Base-by-base conservation (phyloP, 2,113 vertebrate species). In the Nycticebus coucang region DNA sequence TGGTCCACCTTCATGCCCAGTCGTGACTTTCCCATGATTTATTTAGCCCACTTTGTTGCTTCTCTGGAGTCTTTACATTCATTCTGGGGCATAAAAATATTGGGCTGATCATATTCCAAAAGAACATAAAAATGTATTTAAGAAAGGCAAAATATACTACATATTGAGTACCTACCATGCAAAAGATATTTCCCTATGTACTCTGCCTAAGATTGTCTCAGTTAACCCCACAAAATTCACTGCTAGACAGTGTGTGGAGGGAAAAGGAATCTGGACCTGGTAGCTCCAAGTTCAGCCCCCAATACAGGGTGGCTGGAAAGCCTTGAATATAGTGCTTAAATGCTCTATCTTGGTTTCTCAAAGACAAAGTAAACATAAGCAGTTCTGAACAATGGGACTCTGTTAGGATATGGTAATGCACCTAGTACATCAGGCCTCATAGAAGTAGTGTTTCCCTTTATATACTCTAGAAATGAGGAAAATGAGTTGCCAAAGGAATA, bases 251-350 rank as follows among this genome's bases (percentile, higher is more conserved):
- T 22, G 7, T 24, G 7, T 74, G 26, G 28, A 72, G 87, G 22
- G 57, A 80, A 83, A 84, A 55, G 37, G 17, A n/a, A 64, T 7
- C 33, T 86, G 26, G 13, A 85, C 11, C 69, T 74, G 64, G 37
- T 50, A 17, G 2, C 26, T 77, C 17, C 17, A 68, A 83, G 35
- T 88, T 37, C 24, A 22, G 37, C 6, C 5, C 2, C 28, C 7
- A 79, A 9, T 8, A 8, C 41, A n/a, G 1, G 9, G 14, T 66
- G 26, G 6, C 30, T 74, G 14, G 50, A n/a, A 68, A 75, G n/a
- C 22, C 10, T 64, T 53, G 66, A 0, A 0, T 26, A 35, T 11
- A 5, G 35, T 64, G 5, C 8, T 35, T n/a, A 30, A 18, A 7
- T 78, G 22, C 3, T n/a, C 11, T 18, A 9, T 55, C 24, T 80